Conservation (phyloP, 1,140 invertebrate genomes). For the Arctopsyche grandis region DNA sequence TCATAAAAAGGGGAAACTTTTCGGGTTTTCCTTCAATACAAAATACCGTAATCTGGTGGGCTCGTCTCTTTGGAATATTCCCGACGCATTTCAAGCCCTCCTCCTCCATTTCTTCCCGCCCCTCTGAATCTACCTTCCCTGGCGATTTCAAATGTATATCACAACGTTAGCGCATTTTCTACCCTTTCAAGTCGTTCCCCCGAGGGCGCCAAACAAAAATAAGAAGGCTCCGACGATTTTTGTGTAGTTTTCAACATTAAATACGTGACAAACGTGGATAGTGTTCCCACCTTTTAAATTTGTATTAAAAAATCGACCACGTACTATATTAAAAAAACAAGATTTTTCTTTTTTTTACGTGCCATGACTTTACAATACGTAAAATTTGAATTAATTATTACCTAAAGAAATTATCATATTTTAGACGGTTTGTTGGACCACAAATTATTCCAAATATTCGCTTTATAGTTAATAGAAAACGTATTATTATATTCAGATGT, state of each 20-base stretch:
- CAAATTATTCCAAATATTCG: too few relatives aligned
- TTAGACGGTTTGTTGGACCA: too few relatives aligned
- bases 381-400: too few relatives aligned
- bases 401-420: too few relatives aligned
- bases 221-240: slow-evolving; percentile 33
- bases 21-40: slow-evolving; percentile 29
- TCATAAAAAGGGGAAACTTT: slow-evolving; percentile 24
- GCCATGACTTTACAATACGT: not conserved
- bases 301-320: not conserved
- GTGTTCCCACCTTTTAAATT: not conserved
- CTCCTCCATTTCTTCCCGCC: too few relatives aligned
- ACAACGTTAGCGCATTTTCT: slow-evolving; percentile 39
- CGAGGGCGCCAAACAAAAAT: slow-evolving; percentile 36
- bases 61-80: slow-evolving; percentile 1
- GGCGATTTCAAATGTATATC: slow-evolving; percentile 37
- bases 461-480: too few relatives aligned
- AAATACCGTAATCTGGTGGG: slow-evolving; percentile 28
- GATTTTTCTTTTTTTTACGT: not conserved
- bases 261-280: slow-evolving; percentile 22
- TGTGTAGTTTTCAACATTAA: slow-evolving; percentile 39
- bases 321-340: not conserved
- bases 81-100: slow-evolving; percentile 9
- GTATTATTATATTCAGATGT: too few relatives aligned
- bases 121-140: not conserved
- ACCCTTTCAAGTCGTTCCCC: slow-evolving; percentile 28